Evolutionary conservation across 2,888 invertebrate genomes (phyloP), one percentile per base, ranked within the genome.

Genomic region (Luperina nickerlii): DNA sequence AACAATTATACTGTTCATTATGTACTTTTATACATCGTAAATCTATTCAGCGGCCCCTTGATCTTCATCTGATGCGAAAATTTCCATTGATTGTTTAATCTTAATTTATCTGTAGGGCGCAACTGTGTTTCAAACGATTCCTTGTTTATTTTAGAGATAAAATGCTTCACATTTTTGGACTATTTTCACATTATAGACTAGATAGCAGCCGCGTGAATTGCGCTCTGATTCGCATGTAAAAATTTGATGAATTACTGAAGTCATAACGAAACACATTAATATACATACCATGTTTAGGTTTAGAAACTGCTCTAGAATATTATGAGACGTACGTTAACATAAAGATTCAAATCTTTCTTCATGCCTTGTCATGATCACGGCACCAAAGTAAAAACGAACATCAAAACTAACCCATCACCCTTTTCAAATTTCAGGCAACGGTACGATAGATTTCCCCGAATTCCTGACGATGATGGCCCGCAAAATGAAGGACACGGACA

Each of bases 401-500:
- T 6, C 13, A 15, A 60, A 69, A 70, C 42, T 88, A 78, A 90
- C 32, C n/a, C 18, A 70, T 4, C 5, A 27, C 13, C 63, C 45
- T 79, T 84, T 27, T 81, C 57, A 7, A 67, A 83, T 96, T 96
- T 80, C 96, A 99, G 99, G 99, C 94, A 99, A 99, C 97, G 99
- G 99, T 94, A 99, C 99, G 96, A 99, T 99, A 97, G 99, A 99
- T 97, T 99, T 99, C 97, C 99, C 99, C 92, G 99, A 99, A 97
- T 99, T 99, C 98, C 98, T 99, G 94, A 99, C 99, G 95, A 99
- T 99, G 99, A 99, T 99, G 99, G 99, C 99, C 94, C 98, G 99
- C 95, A 99, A 99, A 98, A 99, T 99, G 99, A 99, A 99, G 97
- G 99, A 99, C 97, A 99, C 99, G 90, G 99, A 99, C 97, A 99